phyloP scores from a whole-genome alignment of 2,797 vertebrate genomes.

The Picus viridis region DNA sequence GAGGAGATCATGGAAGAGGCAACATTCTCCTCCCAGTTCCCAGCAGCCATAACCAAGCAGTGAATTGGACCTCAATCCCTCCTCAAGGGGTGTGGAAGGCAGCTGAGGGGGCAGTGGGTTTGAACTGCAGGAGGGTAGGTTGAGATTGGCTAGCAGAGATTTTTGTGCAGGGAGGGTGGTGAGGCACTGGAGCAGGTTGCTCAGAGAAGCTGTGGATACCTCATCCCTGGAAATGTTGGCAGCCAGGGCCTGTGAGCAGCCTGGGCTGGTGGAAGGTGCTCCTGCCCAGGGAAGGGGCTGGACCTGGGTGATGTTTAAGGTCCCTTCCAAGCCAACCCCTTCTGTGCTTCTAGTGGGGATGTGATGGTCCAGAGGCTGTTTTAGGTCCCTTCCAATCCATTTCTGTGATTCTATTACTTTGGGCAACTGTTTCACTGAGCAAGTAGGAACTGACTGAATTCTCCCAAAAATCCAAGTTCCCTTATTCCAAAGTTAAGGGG shows the following conservation, averaged over 20 bases:
- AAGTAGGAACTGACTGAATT: not conserved
- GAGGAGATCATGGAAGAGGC: not conserved
- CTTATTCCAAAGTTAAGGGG: not conserved
- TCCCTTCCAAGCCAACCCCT: not conserved
- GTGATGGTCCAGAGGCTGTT: too few relatives aligned
- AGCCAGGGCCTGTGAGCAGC: not conserved
- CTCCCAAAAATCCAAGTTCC: rapidly evolving
- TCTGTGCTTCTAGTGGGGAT: not conserved
- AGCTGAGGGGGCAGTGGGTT: not conserved
- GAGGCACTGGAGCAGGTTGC: not conserved
- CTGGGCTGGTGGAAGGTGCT: not conserved
- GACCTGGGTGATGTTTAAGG: too few relatives aligned
- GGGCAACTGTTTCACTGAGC: not conserved
- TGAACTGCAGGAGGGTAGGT: not conserved
- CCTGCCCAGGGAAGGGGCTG: not conserved
- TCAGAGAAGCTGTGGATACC: not conserved
- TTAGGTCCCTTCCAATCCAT: not conserved
- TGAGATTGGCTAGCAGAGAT: not conserved
- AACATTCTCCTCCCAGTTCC: not conserved
- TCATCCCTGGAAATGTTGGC: rapidly evolving
- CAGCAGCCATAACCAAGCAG: not conserved
- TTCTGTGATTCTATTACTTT: not conserved
- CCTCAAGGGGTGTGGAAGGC: not conserved
- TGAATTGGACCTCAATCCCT: not conserved
- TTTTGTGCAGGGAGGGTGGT: not conserved